Evolutionary conservation across 2,113 vertebrate genomes (phyloP).

Genomic region (Erythrolamprus reginae): DNA sequence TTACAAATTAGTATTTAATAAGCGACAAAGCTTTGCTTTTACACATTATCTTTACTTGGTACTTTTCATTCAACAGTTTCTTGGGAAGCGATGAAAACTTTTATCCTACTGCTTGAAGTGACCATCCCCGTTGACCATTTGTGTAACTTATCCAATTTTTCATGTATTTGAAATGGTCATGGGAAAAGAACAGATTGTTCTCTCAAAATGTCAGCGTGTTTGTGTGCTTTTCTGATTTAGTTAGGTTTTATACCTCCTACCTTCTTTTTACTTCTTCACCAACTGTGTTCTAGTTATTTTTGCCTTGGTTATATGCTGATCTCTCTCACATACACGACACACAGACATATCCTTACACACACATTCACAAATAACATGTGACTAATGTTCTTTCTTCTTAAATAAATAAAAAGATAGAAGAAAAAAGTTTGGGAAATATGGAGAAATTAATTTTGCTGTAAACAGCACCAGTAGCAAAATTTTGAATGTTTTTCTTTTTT

Average conservation of each 20-base stretch:
- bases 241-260: background rate
- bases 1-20: background rate
- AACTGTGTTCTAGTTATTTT: background rate
- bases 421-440: background rate
- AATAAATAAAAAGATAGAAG: background rate
- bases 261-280: background rate
- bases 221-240: background rate
- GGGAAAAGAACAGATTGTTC: background rate
- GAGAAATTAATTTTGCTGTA: background rate
- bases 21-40: background rate
- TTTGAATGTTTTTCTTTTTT: no score
- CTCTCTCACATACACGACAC: background rate
- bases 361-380: background rate
- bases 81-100: background rate
- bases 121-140: background rate
- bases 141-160: background rate
- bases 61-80: background rate
- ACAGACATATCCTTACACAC: background rate
- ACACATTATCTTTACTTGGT: background rate
- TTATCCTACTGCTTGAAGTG: background rate
- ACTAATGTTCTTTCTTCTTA: background rate
- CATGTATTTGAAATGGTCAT: background rate
- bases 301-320: background rate
- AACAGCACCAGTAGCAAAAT: no score
- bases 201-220: background rate